Conservation (phyloP, 2,888 invertebrate species). For the Acleris cristana region DNA sequence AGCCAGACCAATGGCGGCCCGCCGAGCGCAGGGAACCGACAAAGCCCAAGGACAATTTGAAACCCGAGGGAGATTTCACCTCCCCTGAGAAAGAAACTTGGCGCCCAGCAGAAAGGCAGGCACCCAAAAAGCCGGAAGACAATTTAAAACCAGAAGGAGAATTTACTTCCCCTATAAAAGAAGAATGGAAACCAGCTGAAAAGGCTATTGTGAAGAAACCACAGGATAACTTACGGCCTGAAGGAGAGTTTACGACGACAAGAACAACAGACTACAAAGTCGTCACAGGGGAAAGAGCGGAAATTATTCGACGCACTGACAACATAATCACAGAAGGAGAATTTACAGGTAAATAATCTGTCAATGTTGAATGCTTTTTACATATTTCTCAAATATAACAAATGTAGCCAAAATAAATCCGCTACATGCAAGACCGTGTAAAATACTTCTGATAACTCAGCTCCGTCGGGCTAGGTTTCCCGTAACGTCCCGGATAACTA, state of each 20-base stretch:
- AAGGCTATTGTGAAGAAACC: conserved; percentile 67
- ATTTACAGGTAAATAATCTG: conserved; percentile 84
- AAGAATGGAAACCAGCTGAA: conserved; percentile 75
- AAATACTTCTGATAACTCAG: too few relatives aligned
- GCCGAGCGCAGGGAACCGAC: conserved; percentile 61
- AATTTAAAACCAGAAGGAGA: conserved; percentile 76
- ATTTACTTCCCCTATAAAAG: conserved; percentile 73
- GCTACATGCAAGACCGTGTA: too few relatives aligned
- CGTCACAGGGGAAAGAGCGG: conserved; percentile 86
- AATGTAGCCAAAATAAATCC: background rate
- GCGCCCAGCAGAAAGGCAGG: conserved; percentile 58
- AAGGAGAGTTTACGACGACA: conserved; percentile 83
- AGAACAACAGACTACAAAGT: conserved; percentile 83
- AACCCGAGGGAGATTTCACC: conserved; percentile 68
- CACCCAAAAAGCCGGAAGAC: conserved; percentile 77
- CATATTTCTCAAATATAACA: background rate
- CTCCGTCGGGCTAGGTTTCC: too few relatives aligned
- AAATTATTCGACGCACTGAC: conserved; percentile 86
- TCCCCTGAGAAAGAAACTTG: conserved; percentile 55
- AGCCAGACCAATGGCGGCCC: conserved; percentile 62
- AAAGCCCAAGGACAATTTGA: conserved; percentile 73
- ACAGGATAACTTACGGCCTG: conserved; percentile 81
- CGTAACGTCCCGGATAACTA: too few relatives aligned
- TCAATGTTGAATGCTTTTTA: background rate
- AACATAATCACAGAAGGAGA: conserved; percentile 87